These are phyloP conservation scores for Peromyscus aztecus DNA, from an alignment of 2,797 vertebrate species.

Conservation along the genomic window DNA sequence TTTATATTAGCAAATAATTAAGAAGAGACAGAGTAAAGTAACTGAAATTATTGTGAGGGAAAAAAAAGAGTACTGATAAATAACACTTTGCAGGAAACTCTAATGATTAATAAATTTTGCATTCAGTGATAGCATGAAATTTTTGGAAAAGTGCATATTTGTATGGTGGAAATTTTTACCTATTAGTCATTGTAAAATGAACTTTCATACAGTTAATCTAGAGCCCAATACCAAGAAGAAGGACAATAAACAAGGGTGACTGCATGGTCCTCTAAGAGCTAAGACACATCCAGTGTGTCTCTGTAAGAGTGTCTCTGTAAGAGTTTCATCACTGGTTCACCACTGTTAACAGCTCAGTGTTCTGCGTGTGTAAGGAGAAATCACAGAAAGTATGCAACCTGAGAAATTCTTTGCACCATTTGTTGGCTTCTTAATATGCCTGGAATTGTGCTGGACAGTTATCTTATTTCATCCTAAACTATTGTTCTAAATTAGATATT, in stretches of 20 bases:
- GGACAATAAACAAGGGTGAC: not conserved
- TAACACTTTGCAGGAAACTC: not conserved
- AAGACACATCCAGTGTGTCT: not conserved
- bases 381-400: not conserved
- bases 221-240: not conserved
- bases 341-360: not conserved
- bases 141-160: not conserved
- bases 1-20: not conserved
- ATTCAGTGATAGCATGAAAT: not conserved
- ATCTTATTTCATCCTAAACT: not conserved
- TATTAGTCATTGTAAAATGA: not conserved
- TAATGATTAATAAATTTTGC: not conserved
- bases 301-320: not conserved
- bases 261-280: too few relatives aligned
- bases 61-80: constrained; percentile 8
- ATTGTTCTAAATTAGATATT: not conserved
- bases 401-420: not conserved
- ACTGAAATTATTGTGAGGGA: not conserved
- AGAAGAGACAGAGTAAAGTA: not conserved
- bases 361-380: not conserved
- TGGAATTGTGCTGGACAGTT: not conserved
- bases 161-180: not conserved
- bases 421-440: not conserved
- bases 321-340: not conserved
- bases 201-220: not conserved